Evolutionary conservation across 2,113 vertebrate genomes (phyloP).

Genomic region (Albula glossodonta): DNA sequence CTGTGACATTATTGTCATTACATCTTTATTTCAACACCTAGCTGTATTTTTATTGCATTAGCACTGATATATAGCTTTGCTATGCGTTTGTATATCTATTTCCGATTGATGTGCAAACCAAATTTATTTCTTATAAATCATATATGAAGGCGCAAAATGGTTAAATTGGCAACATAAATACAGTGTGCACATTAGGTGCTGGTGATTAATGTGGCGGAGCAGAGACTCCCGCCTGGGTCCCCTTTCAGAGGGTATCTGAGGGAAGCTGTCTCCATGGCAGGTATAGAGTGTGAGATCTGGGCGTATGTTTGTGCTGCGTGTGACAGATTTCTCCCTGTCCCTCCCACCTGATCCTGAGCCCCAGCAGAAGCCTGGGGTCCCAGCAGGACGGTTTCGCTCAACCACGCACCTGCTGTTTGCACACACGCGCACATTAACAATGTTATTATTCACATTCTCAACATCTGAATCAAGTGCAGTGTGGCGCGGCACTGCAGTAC

Average conservation of each 20-base stretch:
- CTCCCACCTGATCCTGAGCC: slow-evolving; percentile 30
- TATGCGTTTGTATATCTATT: neutral
- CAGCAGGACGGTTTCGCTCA: slow-evolving; percentile 30
- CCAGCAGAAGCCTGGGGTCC: slow-evolving; percentile 27
- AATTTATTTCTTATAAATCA: neutral
- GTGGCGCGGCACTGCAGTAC: neutral
- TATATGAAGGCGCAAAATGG: neutral
- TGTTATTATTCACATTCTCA: slow-evolving; percentile 16
- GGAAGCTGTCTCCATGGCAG: neutral
- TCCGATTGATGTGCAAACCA: neutral
- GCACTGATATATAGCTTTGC: neutral
- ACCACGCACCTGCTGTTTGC: slow-evolving; percentile 34
- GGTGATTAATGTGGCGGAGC: neutral
- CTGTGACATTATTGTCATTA: neutral
- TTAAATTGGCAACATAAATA: neutral
- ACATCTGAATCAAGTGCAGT: slow-evolving; percentile 1
- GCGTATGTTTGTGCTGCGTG: neutral
- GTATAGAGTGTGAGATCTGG: neutral
- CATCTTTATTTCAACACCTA: neutral
- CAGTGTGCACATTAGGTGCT: neutral
- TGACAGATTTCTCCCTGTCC: slow-evolving; percentile 26
- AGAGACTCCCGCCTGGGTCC: neutral
- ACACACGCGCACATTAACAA: slow-evolving; percentile 26
- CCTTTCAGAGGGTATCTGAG: neutral
- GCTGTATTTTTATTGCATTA: neutral